Base-by-base conservation (phyloP, 1,140 invertebrate genomes). In the Camponotus floridanus region DNA sequence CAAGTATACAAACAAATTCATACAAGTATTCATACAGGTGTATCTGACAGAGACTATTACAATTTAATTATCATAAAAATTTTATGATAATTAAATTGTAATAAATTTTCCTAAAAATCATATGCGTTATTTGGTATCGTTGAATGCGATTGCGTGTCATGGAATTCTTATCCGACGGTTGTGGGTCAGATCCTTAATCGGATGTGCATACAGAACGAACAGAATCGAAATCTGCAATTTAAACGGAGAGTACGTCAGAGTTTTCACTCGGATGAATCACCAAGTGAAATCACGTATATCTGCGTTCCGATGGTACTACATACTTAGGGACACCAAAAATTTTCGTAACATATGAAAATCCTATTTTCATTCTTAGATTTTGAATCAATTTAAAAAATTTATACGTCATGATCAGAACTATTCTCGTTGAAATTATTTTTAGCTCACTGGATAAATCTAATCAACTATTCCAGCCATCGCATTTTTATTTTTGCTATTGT, bases 171-270 rank as follows among this genome's bases (percentile, higher is more conserved):
- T 85, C 55, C 76, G 7, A 59, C 73, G 31, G 62, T 81, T 85
- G 62, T 86, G 57, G 70, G 70, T 86, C 88, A 86, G 86, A 90
- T 89, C 90, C 92, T 91, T 90, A 91, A 92, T 90, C 88, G 90
- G 70, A 64, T 87, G 42, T 78, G 71, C 79, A 65, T 78, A 71
- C 85, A 68, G 33, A 51, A 70, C 59, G 36, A 51, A 55, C 78
- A 26, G 89, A 91, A 89, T 90, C 83, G 88, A 87, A 91, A 92
- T 92, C 92, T 92, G 90, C 92, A 93, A 92, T 93, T 93, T 92
- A 92, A 93, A 92, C 90, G 78, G 79, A 76, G 79, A 76, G 51
- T 81, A 81, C 86, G 85, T 91, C 88, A 85, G 87, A 90, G 89
- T 92, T 93, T 93, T 92, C 92, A 92, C 92, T 86, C 74, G 48